Evolutionary conservation across 2,888 invertebrate genomes (phyloP).

Genomic region (Abrostola tripartita): DNA sequence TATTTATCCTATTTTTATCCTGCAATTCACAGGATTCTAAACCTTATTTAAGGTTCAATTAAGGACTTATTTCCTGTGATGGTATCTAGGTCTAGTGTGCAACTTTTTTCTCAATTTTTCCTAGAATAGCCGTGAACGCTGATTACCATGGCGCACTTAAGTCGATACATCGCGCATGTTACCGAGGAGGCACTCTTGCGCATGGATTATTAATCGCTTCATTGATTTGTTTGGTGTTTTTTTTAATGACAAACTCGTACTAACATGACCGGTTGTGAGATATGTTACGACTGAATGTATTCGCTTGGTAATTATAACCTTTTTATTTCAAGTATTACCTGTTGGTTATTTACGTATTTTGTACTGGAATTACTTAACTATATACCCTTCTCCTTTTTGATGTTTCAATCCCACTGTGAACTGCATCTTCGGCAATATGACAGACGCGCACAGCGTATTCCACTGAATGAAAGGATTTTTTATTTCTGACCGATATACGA

Average conservation of each 20-base stretch:
- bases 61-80: constrained; percentile 10
- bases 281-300: constrained; percentile 19
- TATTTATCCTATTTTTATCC: constrained; percentile 31
- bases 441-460: too few species aligned
- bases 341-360: too few species aligned
- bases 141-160: constrained; percentile 37
- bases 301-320: not conserved
- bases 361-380: too few species aligned
- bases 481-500: too few species aligned
- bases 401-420: too few species aligned
- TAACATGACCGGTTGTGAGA: constrained; percentile 36
- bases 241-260: constrained; percentile 37
- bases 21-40: not conserved
- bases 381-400: too few species aligned
- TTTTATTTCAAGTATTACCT: too few species aligned
- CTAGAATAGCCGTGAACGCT: constrained; percentile 31
- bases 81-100: constrained; percentile 1
- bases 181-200: constrained; percentile 47
- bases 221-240: constrained; percentile 66
- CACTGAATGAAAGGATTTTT: too few species aligned
- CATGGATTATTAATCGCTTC: constrained; percentile 73
- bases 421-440: too few species aligned
- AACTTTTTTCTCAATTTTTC: constrained; percentile 36
- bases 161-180: constrained; percentile 32
- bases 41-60: not conserved